Conservation (phyloP, 2,113 vertebrate species). For the Rhabdornis inornatus region DNA sequence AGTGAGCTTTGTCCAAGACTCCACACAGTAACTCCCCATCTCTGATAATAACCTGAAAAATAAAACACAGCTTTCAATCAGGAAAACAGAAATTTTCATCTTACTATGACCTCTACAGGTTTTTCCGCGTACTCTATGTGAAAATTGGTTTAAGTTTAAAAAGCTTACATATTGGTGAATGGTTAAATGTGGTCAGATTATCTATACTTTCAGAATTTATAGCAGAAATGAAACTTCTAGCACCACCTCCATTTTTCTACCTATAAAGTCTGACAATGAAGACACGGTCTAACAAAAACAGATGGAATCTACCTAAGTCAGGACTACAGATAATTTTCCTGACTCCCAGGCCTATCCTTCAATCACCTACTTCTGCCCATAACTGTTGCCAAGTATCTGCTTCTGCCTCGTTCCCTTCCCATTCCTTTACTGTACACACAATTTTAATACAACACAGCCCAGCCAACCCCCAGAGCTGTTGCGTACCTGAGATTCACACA, state of each 20-base stretch:
- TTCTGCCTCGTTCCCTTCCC: not conserved
- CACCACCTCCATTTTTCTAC: not conserved
- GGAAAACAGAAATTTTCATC: not conserved
- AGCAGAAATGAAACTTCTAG: not conserved
- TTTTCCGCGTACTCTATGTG: not conserved
- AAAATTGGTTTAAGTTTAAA: not conserved
- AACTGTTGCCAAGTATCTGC: not conserved
- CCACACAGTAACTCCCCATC: slow-evolving; percentile 89
- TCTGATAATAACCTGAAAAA: slow-evolving; percentile 86
- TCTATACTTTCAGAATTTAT: not conserved
- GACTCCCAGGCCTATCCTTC: not conserved
- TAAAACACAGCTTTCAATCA: not conserved
- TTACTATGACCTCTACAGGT: not conserved
- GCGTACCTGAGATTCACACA: slow-evolving; percentile 95
- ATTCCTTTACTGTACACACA: not conserved
- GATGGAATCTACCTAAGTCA: not conserved
- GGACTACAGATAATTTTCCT: not conserved
- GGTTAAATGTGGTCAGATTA: not conserved
- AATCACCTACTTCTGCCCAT: not conserved
- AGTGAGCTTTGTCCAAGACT: slow-evolving; percentile 96
- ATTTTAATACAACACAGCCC: not conserved
- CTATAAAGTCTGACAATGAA: not conserved
- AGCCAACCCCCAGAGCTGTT: not conserved
- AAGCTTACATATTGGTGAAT: not conserved
- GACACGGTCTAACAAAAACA: not conserved